Conservation (phyloP, 2,113 vertebrate species). For the Callithrix jacchus region DNA sequence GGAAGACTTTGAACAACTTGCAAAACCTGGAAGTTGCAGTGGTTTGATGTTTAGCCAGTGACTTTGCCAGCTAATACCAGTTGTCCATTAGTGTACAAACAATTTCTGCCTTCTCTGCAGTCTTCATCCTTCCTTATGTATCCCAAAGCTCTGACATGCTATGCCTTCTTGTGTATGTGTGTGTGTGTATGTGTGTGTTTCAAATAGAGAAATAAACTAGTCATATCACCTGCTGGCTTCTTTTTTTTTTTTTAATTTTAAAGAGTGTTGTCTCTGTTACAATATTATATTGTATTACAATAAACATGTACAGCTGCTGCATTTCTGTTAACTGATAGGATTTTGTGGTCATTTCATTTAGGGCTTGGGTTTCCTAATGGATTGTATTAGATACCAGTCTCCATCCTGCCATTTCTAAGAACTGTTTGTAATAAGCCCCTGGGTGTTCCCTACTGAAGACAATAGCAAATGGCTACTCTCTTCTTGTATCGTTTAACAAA, state of each 20-base stretch:
- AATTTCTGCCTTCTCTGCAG: conserved; percentile 75
- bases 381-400: conserved; percentile 80
- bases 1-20: conserved; percentile 28
- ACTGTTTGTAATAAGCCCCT: conserved; percentile 75
- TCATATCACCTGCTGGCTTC: conserved; percentile 83
- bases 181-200: conserved; percentile 21
- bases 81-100: conserved; percentile 43
- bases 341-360: conserved; percentile 89
- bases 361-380: conserved; percentile 88
- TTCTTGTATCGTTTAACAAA: conserved; percentile 49
- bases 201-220: conserved; percentile 83
- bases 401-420: conserved; percentile 76
- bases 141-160: conserved; percentile 86
- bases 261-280: conserved; percentile 79
- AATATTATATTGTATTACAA: conserved; percentile 88
- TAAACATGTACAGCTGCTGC: conserved; percentile 93
- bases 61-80: conserved; percentile 67
- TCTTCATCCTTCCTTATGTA: conserved; percentile 84
- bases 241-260: conserved; percentile 76
- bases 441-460: conserved; percentile 38
- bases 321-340: conserved; percentile 89
- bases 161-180: conserved; percentile 75
- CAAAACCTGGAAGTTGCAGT: conserved; percentile 56
- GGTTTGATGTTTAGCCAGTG: conserved; percentile 68
- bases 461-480: conserved; percentile 26